These are phyloP conservation scores for Cacatua alba DNA, from an alignment of 2,113 vertebrate species.

Conservation along the genomic window DNA sequence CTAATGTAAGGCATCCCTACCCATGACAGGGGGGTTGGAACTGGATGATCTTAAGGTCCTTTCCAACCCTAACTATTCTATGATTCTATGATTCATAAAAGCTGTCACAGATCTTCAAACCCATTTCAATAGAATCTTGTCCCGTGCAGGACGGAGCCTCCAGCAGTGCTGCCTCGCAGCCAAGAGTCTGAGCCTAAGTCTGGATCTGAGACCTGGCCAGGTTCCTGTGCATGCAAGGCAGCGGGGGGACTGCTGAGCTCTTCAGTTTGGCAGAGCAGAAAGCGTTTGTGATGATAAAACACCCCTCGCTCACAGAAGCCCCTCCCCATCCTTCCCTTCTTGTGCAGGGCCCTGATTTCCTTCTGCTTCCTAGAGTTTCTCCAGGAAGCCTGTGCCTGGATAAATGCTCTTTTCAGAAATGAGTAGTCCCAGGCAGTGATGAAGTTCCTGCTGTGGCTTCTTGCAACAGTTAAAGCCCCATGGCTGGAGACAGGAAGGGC, in stretches of 20 bases:
- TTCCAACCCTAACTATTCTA: neutral
- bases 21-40: neutral
- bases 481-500: neutral
- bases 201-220: neutral
- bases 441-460: neutral
- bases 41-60: neutral
- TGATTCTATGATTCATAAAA: neutral
- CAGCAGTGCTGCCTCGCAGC: neutral
- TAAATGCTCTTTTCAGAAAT: neutral
- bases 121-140: neutral
- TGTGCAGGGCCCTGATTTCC: neutral
- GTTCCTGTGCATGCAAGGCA: neutral
- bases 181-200: neutral
- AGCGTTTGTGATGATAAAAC: neutral
- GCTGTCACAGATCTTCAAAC: neutral
- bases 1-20: neutral
- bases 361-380: neutral
- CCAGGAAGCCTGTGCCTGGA: neutral
- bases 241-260: neutral
- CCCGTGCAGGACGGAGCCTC: accelerated
- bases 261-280: neutral
- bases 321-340: neutral
- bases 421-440: neutral
- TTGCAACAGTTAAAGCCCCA: neutral
- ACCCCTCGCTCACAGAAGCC: neutral